These are phyloP conservation scores for Arctia plantaginis DNA, from an alignment of 2,888 invertebrate genomes.

Conservation along the genomic window DNA sequence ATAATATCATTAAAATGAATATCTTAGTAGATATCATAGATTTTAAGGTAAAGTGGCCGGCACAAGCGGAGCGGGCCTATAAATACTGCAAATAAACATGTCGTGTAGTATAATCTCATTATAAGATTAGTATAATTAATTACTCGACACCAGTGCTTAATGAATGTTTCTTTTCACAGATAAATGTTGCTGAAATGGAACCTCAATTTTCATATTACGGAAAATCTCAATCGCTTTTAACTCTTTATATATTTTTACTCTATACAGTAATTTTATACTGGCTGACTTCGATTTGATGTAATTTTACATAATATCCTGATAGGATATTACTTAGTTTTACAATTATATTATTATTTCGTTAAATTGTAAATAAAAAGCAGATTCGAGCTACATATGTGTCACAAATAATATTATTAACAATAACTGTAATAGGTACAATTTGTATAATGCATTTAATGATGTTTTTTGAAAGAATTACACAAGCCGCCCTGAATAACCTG, in stretches of 20 bases:
- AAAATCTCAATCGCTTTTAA: neutral
- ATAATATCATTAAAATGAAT: too few relatives aligned
- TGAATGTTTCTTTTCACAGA: slow-evolving; percentile 1
- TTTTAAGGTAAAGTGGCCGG: too few relatives aligned
- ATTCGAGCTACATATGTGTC: neutral
- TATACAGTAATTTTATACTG: neutral
- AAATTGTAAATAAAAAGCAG: neutral
- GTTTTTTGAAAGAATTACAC: neutral
- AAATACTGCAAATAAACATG: too few relatives aligned
- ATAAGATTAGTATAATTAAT: too few relatives aligned
- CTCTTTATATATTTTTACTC: neutral
- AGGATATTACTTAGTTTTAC: neutral
- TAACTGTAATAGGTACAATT: neutral
- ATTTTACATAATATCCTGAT: neutral
- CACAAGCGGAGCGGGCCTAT: too few relatives aligned
- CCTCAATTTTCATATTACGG: neutral
- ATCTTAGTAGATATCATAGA: too few relatives aligned
- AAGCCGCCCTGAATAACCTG: neutral
- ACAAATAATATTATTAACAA: neutral
- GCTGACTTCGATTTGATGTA: neutral
- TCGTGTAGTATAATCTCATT: too few relatives aligned
- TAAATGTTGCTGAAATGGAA: neutral
- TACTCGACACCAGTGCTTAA: too few relatives aligned
- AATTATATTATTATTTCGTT: neutral
- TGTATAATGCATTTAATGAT: neutral